Evolutionary conservation across 2,113 vertebrate genomes (phyloP), one percentile per base, ranked within the genome.

Genomic region (Takifugu flavidus): DNA sequence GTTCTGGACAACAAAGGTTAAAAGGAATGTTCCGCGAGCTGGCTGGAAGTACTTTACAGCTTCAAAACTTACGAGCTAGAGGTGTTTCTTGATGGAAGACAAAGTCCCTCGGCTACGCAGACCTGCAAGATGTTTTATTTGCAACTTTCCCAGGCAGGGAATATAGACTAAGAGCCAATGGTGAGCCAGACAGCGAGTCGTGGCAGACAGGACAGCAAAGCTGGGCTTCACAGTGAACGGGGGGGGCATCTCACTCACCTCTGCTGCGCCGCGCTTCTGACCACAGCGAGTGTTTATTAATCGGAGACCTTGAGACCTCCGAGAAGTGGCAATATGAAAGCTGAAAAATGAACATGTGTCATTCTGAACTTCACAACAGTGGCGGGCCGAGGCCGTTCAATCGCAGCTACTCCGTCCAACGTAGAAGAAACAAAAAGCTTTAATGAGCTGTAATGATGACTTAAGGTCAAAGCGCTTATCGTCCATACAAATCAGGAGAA

Each of bases 241-340:
- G 72, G 82, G 75, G 82, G 77, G 82, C 78, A 72, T 82, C 83
- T 87, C 77, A 77, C 83, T 79, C 88, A 80, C 79, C 71, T 64
- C 59, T 45, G 69, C 82, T 52, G 71, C 67, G 50, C 61, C 53
- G 45, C 75, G 74, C 77, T 78, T 67, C 75, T 83, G 78, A 84
- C 78, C 84, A 80, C 82, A 68, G 83, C 75, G 75, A 88, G 89
- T 82, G 89, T 90, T 91, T 91, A 92, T 91, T 91, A 90, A 89
- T 87, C 88, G 67, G 91, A 91, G 89, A 91, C 89, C 82, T 86
- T 77, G 85, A 90, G 88, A 88, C 87, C 86, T 81, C 46, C 3
- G 52, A 84, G 79, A 83, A 83, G 70, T 76, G 80, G 65, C 72
- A 73, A 77, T 84, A 72, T 66, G 67, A 77, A 80, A 82, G 71